A percentile compares a stretch with the other conserved stretches of the same genome.
These are phyloP conservation scores for Athripsodes cinereus DNA, from an alignment of 2,888 invertebrate species.

Conservation along the genomic window DNA sequence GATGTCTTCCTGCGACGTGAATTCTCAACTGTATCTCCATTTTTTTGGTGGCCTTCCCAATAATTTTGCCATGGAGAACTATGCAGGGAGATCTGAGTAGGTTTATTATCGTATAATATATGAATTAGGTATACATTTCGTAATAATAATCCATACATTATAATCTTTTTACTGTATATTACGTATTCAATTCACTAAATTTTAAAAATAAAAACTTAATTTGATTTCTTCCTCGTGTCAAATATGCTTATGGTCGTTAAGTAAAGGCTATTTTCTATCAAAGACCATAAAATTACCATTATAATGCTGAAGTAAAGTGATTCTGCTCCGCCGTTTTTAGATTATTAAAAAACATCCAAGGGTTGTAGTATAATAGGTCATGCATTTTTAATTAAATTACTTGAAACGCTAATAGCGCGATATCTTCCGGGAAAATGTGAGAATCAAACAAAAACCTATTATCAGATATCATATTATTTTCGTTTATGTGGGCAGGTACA, in stretches of 20 bases:
- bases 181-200: too few species aligned
- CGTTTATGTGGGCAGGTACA: too few species aligned
- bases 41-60: too few species aligned
- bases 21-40: too few species aligned
- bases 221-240: not conserved
- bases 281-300: constrained; percentile 5
- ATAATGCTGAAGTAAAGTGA: not conserved
- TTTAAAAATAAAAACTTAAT: not conserved
- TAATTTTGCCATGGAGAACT: too few species aligned
- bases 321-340: not conserved
- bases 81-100: too few species aligned
- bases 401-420: not conserved
- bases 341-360: not conserved
- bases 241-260: not conserved
- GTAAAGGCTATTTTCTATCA: constrained; percentile 4
- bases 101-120: too few species aligned
- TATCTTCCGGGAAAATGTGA: not conserved
- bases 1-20: too few species aligned
- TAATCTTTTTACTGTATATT: too few species aligned
- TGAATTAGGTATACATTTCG: too few species aligned
- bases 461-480: not conserved
- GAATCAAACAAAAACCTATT: not conserved
- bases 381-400: constrained; percentile 4
- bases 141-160: too few species aligned
- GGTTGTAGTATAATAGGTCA: not conserved